Conservation (phyloP, 92 coral and sea anemone genomes). For the Montipora capitata region DNA sequence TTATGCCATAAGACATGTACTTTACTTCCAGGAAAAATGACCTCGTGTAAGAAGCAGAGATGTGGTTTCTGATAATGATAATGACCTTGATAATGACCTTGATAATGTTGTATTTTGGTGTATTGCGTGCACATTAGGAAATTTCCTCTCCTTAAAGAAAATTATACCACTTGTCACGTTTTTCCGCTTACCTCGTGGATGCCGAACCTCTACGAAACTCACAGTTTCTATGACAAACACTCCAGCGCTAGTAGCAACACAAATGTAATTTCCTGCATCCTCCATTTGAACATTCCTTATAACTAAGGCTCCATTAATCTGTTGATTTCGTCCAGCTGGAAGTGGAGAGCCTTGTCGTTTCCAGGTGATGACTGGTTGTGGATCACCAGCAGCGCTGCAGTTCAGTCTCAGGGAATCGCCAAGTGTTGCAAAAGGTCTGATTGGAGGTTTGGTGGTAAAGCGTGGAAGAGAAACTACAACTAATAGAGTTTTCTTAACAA, state of each 20-base stretch:
- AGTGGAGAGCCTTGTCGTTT: conserved; percentile 42
- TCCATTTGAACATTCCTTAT: not conserved
- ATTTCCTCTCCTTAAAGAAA: no score
- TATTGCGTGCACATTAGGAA: no score
- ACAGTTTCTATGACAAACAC: not conserved
- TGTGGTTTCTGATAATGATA: no score
- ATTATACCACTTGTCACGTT: not conserved
- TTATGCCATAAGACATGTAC: no score
- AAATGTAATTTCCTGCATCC: conserved; percentile 55
- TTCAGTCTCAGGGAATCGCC: conserved; percentile 25
- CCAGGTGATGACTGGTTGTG: conserved; percentile 56
- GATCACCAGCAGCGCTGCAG: conserved; percentile 67
- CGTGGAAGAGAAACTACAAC: conserved; percentile 45
- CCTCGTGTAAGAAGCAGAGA: no score
- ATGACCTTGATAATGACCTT: no score
- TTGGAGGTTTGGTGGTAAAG: conserved; percentile 55
- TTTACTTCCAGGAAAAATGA: no score
- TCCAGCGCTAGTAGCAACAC: conserved; percentile 59
- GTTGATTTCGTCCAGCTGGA: conserved; percentile 35
- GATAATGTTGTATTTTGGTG: no score
- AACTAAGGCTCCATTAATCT: not conserved
- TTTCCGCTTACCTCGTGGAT: not conserved
- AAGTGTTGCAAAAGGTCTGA: not conserved
- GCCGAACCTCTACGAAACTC: not conserved
- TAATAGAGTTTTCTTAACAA: conserved; percentile 9